Conservation (phyloP, 2,888 invertebrate species). For the Monochamus alternatus region DNA sequence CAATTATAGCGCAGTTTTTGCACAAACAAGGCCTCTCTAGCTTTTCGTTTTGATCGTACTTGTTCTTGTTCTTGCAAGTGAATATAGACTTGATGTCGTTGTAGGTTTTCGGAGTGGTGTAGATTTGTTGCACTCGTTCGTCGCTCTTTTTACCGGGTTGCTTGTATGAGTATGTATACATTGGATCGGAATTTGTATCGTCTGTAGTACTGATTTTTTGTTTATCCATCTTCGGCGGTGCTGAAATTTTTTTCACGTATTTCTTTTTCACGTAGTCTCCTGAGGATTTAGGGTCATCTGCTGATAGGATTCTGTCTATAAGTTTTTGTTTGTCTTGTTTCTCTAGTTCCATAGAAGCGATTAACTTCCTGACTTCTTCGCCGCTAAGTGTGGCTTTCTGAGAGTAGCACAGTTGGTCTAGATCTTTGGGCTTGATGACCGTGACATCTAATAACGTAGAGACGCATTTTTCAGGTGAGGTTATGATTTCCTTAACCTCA, state of each 20-base stretch:
- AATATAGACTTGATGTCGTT: conserved; percentile 60
- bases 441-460: conserved; percentile 66
- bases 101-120: conserved; percentile 61
- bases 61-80: conserved; percentile 60
- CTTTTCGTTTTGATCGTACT: conserved; percentile 52
- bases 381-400: conserved; percentile 57
- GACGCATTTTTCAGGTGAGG: conserved; percentile 59
- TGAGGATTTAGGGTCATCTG: conserved; percentile 11
- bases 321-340: conserved; percentile 37
- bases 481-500: conserved; percentile 62
- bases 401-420: conserved; percentile 51
- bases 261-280: neutral
- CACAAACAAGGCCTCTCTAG: conserved; percentile 65
- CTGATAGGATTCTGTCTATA: conserved; percentile 52
- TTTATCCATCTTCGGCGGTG: neutral
- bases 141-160: conserved; percentile 1
- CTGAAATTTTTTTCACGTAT: neutral
- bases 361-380: conserved; percentile 59
- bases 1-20: conserved; percentile 67
- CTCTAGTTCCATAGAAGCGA: conserved; percentile 60
- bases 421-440: conserved; percentile 63
- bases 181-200: conserved; percentile 41
- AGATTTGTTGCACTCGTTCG: conserved; percentile 59
- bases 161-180: conserved; percentile 10
- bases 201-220: conserved; percentile 41